Conservation (phyloP, 1,140 invertebrate genomes). For the Bilobella aurantiaca region DNA sequence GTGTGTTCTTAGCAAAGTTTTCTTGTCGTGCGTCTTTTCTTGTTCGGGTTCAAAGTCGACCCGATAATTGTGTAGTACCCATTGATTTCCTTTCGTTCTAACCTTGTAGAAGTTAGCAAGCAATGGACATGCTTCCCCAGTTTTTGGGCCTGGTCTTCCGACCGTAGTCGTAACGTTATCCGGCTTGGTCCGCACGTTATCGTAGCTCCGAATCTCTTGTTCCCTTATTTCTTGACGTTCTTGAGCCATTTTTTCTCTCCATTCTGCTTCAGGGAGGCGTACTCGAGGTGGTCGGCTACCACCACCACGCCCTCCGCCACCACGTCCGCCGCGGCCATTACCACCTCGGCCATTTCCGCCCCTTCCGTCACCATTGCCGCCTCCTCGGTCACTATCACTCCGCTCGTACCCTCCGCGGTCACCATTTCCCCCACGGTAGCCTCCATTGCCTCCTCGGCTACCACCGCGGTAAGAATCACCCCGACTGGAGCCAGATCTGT, state of each 20-base stretch:
- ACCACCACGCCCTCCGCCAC: neutral
- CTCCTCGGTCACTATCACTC: neutral
- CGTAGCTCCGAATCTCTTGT: neutral
- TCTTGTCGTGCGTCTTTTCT: constrained; percentile 58
- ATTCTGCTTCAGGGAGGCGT: neutral
- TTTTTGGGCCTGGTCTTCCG: too few relatives aligned
- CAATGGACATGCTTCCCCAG: constrained; percentile 41
- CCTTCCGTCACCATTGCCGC: neutral
- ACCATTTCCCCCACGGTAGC: too few relatives aligned
- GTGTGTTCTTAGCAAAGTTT: constrained; percentile 49
- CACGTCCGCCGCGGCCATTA: neutral
- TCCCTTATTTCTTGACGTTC: neutral
- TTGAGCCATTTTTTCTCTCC: neutral
- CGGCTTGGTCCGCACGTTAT: constrained; percentile 1
- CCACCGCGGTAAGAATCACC: too few relatives aligned
- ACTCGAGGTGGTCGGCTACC: neutral
- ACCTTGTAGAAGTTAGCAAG: constrained; percentile 66
- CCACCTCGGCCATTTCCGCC: neutral
- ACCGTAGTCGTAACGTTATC: too few relatives aligned
- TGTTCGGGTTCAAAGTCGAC: constrained; percentile 65
- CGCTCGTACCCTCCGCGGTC: too few relatives aligned
- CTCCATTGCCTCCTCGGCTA: too few relatives aligned
- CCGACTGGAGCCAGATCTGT: too few relatives aligned
- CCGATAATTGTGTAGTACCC: constrained; percentile 64
- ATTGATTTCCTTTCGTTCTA: constrained; percentile 52